Conservation (phyloP, 2,113 vertebrate genomes). For the sheep (Ovis aries) region ARS-UI_Ramb_v3.0 NC_056061.1:12783501-12784000, state of each 20-base stretch:
- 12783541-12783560: background rate
- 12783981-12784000: background rate
- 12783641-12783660: background rate
- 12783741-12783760: background rate
- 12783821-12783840: background rate
- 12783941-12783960: background rate
- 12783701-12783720: background rate
- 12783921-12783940: background rate
- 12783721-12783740: constrained; percentile 18
- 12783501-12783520: background rate
- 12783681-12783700: background rate
- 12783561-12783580: background rate
- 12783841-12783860: background rate
- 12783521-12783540: background rate
- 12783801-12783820: constrained; percentile 8
- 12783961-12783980: background rate
- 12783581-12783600: background rate
- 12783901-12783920: background rate
- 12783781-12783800: background rate
- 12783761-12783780: background rate
- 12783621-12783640: background rate
- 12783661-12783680: background rate
- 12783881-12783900: background rate
- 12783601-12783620: background rate
- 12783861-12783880: background rate